These are phyloP conservation scores for Zalophus californianus DNA, from an alignment of 2,797 vertebrate species.

Conservation along the genomic window DNA sequence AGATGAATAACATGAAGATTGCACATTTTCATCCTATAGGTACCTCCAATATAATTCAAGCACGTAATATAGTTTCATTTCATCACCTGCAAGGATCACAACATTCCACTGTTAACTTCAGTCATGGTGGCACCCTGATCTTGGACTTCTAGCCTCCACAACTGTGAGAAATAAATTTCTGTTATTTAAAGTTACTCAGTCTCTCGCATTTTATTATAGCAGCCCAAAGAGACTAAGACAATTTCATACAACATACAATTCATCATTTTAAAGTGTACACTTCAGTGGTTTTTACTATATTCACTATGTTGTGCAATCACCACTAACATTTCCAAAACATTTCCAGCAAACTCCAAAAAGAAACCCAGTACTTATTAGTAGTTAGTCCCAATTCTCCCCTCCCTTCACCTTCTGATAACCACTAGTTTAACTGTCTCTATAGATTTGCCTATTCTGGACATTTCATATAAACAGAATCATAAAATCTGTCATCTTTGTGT, in stretches of 20 bases:
- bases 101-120: background rate
- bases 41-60: background rate
- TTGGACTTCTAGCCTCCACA: background rate
- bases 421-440: slow-evolving; percentile 11
- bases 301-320: background rate
- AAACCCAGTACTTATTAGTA: background rate
- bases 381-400: background rate
- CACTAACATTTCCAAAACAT: background rate
- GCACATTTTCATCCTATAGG: background rate
- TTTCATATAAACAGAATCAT: background rate
- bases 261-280: background rate
- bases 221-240: background rate
- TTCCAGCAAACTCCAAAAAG: background rate
- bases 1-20: background rate
- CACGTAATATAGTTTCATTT: background rate
- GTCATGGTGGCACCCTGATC: background rate
- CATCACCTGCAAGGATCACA: background rate
- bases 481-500: background rate
- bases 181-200: background rate
- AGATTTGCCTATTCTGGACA: background rate
- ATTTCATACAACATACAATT: background rate
- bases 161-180: background rate
- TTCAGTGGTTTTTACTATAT: background rate
- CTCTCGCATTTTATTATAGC: background rate
- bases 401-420: background rate